A percentile compares a stretch with the other conserved stretches of the same genome.
Conservation (phyloP, 2,888 invertebrate species). For the Caenorhabditis wallacei region DNA sequence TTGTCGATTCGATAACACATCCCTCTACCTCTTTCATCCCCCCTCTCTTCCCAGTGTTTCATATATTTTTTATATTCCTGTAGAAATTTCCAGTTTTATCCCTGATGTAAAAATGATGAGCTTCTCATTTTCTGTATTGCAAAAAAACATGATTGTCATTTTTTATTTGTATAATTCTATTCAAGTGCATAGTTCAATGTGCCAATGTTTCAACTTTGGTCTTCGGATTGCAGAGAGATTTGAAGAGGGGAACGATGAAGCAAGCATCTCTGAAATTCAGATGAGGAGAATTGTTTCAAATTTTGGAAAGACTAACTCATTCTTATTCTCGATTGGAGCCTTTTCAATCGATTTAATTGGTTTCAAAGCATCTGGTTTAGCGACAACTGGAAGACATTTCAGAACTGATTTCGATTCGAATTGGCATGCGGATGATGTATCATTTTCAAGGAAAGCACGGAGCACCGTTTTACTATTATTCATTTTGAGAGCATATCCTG, state of each 20-base stretch:
- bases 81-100: slow-evolving; percentile 8
- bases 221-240: slow-evolving; percentile 53
- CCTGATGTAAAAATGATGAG: neutral
- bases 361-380: slow-evolving; percentile 44
- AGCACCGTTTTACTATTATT: slow-evolving; percentile 47
- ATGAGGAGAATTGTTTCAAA: neutral
- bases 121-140: neutral
- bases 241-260: slow-evolving; percentile 52
- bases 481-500: slow-evolving; percentile 63
- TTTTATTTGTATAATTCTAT: neutral
- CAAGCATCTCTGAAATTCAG: slow-evolving; percentile 30
- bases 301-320: neutral
- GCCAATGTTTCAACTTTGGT: slow-evolving; percentile 49
- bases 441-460: slow-evolving; percentile 52
- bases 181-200: slow-evolving; percentile 3
- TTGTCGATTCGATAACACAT: neutral
- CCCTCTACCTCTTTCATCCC: slow-evolving; percentile 1
- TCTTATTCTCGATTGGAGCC: slow-evolving; percentile 27
- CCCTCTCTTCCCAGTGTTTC: slow-evolving; percentile 15
- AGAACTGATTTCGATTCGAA: slow-evolving; percentile 41
- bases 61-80: slow-evolving; percentile 17
- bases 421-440: slow-evolving; percentile 39
- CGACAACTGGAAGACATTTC: slow-evolving; percentile 37
- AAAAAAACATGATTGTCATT: neutral
- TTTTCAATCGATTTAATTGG: slow-evolving; percentile 19